Base-by-base conservation (phyloP, 2,797 vertebrate species). In the Eremophila alpestris region DNA sequence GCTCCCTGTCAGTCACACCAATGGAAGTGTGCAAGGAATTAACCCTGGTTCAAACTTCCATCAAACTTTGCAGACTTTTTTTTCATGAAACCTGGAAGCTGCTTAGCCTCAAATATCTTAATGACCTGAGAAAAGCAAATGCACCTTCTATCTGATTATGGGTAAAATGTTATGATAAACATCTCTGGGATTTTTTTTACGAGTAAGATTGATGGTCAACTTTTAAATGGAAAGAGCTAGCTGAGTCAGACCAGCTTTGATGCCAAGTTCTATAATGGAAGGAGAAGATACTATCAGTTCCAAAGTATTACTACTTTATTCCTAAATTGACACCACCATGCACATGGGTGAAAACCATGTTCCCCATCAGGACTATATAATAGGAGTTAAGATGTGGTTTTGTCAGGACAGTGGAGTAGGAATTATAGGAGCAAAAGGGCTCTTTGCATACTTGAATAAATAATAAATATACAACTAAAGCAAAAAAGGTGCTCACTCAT, bases 221-320 rank as follows among this genome's bases (percentile, higher is more conserved):
- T 91, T 89, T 46, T 62, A 93, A 89, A 86, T 94, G 70, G 91
- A 76, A 76, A 83, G 52, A 83, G 27, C 41, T 78, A 86, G 48
- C 85, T 93, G 87, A 96, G 55, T 91, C 82, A 96, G 73, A 83
- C 22, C 41, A 75, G 30, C 41, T 64, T 81, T 76, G 69, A 54
- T 90, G 89, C 76, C 76, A 93, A 70, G 26, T 86, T 94, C 73
- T 65, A 16, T 88, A 96, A 91, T 86, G 76, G 92, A 93, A 95
- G 63, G n/a, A 85, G 70, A 49, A 89, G 73, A 89, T 76, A 49
- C 12, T 69, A 59, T 71, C 11, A 67, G 78, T 81, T 89, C 73
- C 27, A 36, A 92, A 73, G 38, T 63, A 88, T 65, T 41, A 63
- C 45, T 75, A 36, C 30, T 45, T 85, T 78, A 69, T 73, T 94